These are phyloP conservation scores for Rhogogaster chlorosoma DNA, from an alignment of 2,888 invertebrate species.

Conservation along the genomic window DNA sequence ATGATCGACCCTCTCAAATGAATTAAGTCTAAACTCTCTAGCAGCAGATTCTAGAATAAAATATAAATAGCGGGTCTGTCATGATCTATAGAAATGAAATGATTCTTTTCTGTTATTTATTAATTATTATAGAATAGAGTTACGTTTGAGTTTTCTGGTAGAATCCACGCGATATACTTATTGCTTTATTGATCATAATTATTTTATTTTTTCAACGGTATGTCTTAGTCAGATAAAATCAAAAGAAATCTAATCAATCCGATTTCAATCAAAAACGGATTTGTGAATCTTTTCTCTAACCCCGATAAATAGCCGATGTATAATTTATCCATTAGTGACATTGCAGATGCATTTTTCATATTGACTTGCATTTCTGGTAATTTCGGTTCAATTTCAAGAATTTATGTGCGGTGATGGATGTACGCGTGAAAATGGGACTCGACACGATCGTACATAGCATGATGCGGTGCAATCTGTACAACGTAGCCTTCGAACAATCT, in stretches of 20 bases:
- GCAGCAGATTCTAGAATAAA: background rate
- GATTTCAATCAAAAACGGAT: background rate
- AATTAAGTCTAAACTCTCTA: background rate
- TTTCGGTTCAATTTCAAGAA: background rate
- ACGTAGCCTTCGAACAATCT: background rate
- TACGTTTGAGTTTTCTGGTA: background rate
- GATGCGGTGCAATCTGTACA: background rate
- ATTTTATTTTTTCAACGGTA: background rate
- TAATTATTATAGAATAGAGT: background rate
- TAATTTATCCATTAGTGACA: background rate
- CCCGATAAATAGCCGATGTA: background rate
- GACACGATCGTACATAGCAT: background rate
- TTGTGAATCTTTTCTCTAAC: background rate
- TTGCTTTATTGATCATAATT: background rate
- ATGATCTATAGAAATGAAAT: background rate
- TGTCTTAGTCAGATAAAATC: background rate
- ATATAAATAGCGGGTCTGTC: background rate
- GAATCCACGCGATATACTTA: background rate
- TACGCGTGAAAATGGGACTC: background rate
- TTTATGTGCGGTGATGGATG: background rate
- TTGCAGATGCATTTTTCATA: background rate
- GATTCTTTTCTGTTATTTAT: background rate
- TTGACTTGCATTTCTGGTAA: background rate
- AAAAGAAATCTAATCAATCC: background rate
- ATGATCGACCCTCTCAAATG: background rate